These are phyloP conservation scores for Oreotrochilus melanogaster DNA, from an alignment of 2,113 vertebrate species.

Conservation along the genomic window DNA sequence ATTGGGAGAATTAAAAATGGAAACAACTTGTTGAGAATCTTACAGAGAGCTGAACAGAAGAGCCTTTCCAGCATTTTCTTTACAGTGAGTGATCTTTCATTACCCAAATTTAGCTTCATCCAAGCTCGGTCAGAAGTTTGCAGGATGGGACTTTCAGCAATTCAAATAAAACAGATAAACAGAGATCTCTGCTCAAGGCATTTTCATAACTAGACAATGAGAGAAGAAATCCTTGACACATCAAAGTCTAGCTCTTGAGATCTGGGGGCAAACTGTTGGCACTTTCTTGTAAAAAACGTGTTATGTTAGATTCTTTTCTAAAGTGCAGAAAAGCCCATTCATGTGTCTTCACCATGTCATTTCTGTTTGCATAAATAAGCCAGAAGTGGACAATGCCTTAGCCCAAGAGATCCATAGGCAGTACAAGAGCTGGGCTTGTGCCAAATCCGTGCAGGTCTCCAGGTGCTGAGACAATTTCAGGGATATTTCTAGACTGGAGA, in stretches of 20 bases:
- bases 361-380: neutral
- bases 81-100: neutral
- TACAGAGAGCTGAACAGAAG: neutral
- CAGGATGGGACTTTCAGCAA: neutral
- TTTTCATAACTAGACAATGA: neutral
- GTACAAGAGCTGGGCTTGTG: neutral
- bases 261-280: neutral
- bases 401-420: neutral
- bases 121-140: conserved; percentile 21
- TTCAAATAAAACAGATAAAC: conserved; percentile 1
- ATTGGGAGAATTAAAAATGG: neutral
- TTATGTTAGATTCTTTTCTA: neutral
- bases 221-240: conserved; percentile 10
- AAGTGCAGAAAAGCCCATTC: neutral
- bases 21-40: neutral
- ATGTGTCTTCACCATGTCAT: neutral
- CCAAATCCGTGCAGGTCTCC: conserved; percentile 19
- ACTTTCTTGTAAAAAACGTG: neutral
- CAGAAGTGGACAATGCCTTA: neutral
- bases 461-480: neutral
- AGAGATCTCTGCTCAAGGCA: neutral
- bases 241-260: conserved; percentile 6
- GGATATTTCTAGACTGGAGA: neutral
- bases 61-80: conserved; percentile 8
- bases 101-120: conserved; percentile 1